A percentile compares a stretch with the other conserved stretches of the same genome.
These are phyloP conservation scores for Gobiocypris rarus DNA, from an alignment of 2,113 vertebrate species.

Conservation along the genomic window DNA sequence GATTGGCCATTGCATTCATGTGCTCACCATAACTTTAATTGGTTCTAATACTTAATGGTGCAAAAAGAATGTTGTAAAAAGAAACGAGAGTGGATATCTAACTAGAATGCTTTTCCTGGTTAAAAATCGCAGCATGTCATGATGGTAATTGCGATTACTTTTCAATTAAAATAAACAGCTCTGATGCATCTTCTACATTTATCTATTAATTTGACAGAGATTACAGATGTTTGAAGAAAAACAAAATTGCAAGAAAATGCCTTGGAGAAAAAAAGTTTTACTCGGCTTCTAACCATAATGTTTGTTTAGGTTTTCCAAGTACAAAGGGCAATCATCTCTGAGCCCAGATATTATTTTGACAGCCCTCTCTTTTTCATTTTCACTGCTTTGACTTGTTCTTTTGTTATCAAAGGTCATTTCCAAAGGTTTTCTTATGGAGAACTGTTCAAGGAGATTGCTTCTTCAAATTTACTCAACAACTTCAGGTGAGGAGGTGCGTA, in stretches of 20 bases:
- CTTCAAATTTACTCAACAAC: background rate
- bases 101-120: background rate
- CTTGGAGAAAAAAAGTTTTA: background rate
- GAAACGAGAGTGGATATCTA: background rate
- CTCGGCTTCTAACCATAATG: background rate
- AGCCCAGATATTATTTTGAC: background rate
- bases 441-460: background rate
- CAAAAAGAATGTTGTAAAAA: background rate
- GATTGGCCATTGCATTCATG: background rate
- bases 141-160: background rate
- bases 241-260: background rate
- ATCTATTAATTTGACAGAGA: background rate
- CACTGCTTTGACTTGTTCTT: background rate
- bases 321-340: constrained; percentile 13
- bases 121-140: background rate
- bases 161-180: background rate
- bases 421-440: background rate
- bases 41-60: background rate
- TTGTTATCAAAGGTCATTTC: constrained; percentile 17
- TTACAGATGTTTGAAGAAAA: background rate
- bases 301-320: background rate
- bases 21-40: background rate
- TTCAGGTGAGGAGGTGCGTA: background rate
- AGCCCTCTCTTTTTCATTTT: constrained; percentile 1
- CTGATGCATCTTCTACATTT: background rate